These are phyloP conservation scores for Catalaphyllia jardinei DNA, from an alignment of 64 coral and sea anemone species.

Conservation along the genomic window DNA sequence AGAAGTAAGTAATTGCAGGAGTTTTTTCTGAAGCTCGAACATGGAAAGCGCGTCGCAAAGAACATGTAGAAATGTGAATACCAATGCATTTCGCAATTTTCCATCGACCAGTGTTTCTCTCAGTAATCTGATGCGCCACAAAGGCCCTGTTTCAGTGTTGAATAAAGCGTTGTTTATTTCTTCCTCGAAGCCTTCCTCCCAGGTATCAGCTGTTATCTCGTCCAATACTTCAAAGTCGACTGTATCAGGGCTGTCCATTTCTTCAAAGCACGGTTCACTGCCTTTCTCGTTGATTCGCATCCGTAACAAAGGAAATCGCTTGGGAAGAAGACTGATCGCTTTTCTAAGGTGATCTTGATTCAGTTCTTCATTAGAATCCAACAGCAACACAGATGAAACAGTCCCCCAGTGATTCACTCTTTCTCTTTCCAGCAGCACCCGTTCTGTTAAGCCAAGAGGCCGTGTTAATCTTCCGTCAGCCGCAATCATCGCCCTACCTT, in stretches of 20 bases:
- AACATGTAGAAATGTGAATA: conserved; percentile 53
- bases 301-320: conserved; percentile 51
- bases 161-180: conserved; percentile 43
- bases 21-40: conserved; percentile 22
- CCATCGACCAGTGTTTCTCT: conserved; percentile 31
- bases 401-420: conserved; percentile 31
- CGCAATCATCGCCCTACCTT: not conserved
- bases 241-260: conserved; percentile 58
- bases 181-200: conserved; percentile 58
- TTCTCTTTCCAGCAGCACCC: conserved; percentile 25
- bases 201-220: conserved; percentile 49
- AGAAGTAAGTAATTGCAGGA: conserved; percentile 13
- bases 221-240: conserved; percentile 25
- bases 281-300: conserved; percentile 11
- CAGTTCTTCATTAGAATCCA: conserved; percentile 55
- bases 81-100: conserved; percentile 26
- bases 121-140: conserved; percentile 59
- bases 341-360: conserved; percentile 26
- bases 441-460: not conserved
- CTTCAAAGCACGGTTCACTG: conserved; percentile 8
- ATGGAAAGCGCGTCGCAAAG: conserved; percentile 55
- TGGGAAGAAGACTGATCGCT: conserved; percentile 44
- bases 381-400: conserved; percentile 55
- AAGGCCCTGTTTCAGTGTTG: conserved; percentile 27
- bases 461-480: not conserved